These are phyloP conservation scores for Blastobasis adustella DNA, from an alignment of 2,888 invertebrate species.

Conservation along the genomic window DNA sequence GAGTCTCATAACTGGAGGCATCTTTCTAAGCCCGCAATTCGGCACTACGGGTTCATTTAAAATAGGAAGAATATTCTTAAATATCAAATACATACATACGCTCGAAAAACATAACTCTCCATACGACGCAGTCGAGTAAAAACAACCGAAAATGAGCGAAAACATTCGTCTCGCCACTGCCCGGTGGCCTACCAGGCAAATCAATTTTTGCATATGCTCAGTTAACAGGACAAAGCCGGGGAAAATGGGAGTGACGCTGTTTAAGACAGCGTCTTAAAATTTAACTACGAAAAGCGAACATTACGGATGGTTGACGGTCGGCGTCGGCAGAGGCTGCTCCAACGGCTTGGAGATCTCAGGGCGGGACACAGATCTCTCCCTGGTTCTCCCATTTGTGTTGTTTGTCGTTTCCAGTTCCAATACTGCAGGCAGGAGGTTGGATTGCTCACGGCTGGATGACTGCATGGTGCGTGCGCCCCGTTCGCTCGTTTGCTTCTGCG, in stretches of 20 bases:
- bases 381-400: slow-evolving; percentile 59
- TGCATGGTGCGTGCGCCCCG: slow-evolving; percentile 42
- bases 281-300: slow-evolving; percentile 52
- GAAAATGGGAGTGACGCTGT: slow-evolving; percentile 22
- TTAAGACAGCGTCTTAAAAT: no score
- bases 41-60: no score
- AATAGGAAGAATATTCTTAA: no score
- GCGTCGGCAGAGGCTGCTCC: slow-evolving; percentile 52
- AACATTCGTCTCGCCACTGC: no score
- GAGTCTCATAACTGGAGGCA: slow-evolving; percentile 10
- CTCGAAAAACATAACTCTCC: no score
- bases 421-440: slow-evolving; percentile 63
- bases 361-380: slow-evolving; percentile 64
- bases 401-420: slow-evolving; percentile 67
- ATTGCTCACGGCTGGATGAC: slow-evolving; percentile 63
- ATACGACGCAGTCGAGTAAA: no score
- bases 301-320: slow-evolving; percentile 45
- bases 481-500: slow-evolving; percentile 38
- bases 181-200: no score
- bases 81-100: no score
- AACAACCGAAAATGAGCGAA: no score
- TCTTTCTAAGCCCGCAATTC: no score
- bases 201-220: no score
- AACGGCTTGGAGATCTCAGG: slow-evolving; percentile 68
- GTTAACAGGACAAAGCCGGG: slow-evolving; percentile 14